Conservation (phyloP, 2,113 vertebrate species). For the Cyanoderma ruficeps region DNA sequence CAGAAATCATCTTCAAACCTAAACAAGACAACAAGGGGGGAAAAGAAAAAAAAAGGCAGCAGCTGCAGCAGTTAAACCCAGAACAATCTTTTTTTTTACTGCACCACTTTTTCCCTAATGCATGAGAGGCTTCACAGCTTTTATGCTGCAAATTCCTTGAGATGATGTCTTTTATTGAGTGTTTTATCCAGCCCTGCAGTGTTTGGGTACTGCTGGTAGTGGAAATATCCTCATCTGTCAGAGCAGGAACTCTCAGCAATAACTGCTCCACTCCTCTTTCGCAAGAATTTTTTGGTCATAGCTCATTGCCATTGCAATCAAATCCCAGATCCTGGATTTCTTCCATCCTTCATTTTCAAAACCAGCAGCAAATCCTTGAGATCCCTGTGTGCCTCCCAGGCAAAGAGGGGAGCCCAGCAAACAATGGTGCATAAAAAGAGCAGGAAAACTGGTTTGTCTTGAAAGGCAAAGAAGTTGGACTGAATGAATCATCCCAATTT, state of each 20-base stretch:
- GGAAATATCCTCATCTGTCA: not conserved
- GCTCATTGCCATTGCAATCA: not conserved
- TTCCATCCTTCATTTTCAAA: not conserved
- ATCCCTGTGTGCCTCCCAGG: accelerated
- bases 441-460: not conserved
- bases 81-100: not conserved
- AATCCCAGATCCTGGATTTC: not conserved
- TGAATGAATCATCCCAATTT: not conserved
- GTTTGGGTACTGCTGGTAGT: not conserved
- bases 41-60: not conserved
- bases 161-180: not conserved
- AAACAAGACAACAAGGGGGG: not conserved
- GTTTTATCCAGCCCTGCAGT: not conserved
- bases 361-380: not conserved
- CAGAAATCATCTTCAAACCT: not conserved
- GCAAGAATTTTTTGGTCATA: not conserved
- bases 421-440: not conserved
- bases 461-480: not conserved
- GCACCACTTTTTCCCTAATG: not conserved
- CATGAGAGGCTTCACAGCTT: not conserved
- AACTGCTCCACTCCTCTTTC: not conserved
- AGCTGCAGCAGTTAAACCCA: not conserved
- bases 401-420: not conserved
- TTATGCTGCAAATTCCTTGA: not conserved
- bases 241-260: not conserved